Evolutionary conservation across 2,888 invertebrate genomes (phyloP), one percentile per base, ranked within the genome.

Genomic region (Galeruca laticollis): DNA sequence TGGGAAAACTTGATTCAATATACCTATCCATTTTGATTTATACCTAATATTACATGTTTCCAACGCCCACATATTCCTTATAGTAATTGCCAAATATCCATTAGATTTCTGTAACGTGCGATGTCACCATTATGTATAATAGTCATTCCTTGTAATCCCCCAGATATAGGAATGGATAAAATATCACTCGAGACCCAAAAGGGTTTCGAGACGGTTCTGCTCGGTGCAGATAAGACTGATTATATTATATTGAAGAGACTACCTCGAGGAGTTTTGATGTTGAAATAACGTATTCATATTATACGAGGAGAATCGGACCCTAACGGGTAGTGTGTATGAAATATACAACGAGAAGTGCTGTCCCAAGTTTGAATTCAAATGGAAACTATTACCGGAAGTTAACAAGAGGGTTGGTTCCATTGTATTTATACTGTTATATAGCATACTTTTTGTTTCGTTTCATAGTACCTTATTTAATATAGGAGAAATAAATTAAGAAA

Each of bases 201-300:
- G 57, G 66, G 62, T 66, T 61, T 57, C 9, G 61, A 70, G 62
- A 70, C 66, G 57, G 56, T 59, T 60, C 66, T 70, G 70, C 35
- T 56, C 18, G 18, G 18, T 20, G 52, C 8, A 57, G 70, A 70
- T 70, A 70, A 70, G 64, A 72, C 66, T 56, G 63, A 63, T 63
- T 63, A 63, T 56, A 26, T 43, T 52, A 63, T 56, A 56, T 63
- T 31, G 63, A 63, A 56, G 26, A 26, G 15, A n/a, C 63, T 18
- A 62, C 62, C 63, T 54, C 40, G 43, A 18, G 35, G 54, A 15
- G 52, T 63, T 56, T 18, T 20, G 20, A 31, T 49, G 18, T 43
- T 43, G 40, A 63, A 63, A 63, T 63, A 56, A 54, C 31, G 40
- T 13, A 54, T 54, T 56, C 11, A 57, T 33, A 35, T n/a, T n/a